Conservation (phyloP, 64 coral and sea anemone species). For the Cladopsammia gracilis region DNA sequence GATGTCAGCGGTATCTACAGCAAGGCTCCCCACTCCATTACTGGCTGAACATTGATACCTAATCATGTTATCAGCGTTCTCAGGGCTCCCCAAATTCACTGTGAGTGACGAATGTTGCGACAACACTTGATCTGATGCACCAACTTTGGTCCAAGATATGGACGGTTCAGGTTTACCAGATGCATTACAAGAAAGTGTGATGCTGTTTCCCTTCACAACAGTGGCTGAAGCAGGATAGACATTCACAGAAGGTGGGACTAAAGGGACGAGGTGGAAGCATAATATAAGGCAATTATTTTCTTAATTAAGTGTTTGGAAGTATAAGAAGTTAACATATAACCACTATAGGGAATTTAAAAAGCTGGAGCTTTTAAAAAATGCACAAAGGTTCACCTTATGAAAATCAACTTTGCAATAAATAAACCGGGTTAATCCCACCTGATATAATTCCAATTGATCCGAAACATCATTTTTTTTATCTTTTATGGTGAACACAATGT, state of each 20-base stretch:
- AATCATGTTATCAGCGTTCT: neutral
- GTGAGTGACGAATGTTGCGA: neutral
- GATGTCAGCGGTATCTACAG: no score
- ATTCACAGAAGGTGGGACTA: neutral
- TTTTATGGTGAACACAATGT: no score
- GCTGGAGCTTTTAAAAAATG: no score
- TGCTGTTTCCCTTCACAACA: neutral
- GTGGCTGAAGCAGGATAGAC: neutral
- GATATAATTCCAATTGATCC: no score
- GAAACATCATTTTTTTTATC: no score
- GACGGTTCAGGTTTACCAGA: neutral
- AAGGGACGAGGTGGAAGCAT: neutral
- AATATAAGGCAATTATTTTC: neutral
- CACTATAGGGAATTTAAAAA: no score
- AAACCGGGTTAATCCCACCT: no score
- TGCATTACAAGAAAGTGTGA: neutral
- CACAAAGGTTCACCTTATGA: no score
- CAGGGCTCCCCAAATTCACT: neutral
- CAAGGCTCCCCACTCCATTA: neutral
- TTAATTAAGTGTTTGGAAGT: no score
- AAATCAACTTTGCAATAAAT: no score
- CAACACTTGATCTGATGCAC: neutral
- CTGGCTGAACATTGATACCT: conserved; percentile 6
- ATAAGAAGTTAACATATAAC: no score
- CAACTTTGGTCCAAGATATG: neutral